These are phyloP conservation scores for Mus spretus DNA, from an alignment of 2,797 vertebrate species.

Conservation along the genomic window DNA sequence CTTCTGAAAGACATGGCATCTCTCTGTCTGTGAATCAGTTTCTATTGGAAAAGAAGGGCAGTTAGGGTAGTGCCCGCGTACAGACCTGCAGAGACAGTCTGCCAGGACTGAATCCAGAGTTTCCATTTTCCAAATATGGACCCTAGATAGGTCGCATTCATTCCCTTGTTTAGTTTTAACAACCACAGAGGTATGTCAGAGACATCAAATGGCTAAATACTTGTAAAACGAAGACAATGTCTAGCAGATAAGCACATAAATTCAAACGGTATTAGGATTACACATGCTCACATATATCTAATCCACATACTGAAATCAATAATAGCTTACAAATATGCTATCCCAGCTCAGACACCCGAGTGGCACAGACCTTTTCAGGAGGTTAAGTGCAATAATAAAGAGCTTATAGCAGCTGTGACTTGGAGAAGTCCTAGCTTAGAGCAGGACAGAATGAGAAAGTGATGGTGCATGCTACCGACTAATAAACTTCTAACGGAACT, in stretches of 20 bases:
- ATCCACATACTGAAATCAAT: not conserved
- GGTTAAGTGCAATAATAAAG: not conserved
- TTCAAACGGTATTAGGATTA: not conserved
- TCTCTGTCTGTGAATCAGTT: not conserved
- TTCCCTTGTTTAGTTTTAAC: not conserved
- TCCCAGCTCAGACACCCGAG: conserved; percentile 35
- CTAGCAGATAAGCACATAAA: not conserved
- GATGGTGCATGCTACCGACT: conserved; percentile 81
- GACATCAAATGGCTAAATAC: not conserved
- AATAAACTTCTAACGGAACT: conserved; percentile 85
- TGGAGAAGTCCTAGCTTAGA: conserved; percentile 79
- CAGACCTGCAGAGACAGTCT: not conserved
- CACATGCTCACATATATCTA: not conserved
- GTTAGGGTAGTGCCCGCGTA: too few relatives aligned
- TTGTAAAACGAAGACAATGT: not conserved
- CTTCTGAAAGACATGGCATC: conserved; percentile 4
- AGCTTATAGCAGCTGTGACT: conserved; percentile 79
- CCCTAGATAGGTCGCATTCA: fast-evolving
- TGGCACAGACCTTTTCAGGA: not conserved
- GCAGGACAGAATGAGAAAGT: conserved; percentile 82
- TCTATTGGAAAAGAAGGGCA: not conserved
- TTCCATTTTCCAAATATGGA: not conserved
- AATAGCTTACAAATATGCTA: not conserved
- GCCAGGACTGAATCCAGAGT: not conserved
- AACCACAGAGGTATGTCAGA: not conserved